Evolutionary conservation across 2,797 vertebrate genomes (phyloP).

Genomic region (Chloroceryle amazona): DNA sequence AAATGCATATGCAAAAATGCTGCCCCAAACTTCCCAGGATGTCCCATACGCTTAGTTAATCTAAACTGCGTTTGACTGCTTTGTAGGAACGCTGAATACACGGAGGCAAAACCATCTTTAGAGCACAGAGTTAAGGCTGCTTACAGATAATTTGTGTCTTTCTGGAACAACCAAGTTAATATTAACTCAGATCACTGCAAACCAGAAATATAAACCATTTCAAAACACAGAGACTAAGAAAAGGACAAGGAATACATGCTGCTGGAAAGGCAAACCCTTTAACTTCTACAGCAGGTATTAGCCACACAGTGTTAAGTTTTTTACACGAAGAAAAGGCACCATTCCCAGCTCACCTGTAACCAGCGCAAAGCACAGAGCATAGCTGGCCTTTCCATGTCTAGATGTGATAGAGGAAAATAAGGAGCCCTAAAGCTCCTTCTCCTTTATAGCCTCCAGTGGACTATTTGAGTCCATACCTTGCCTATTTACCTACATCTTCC

Average conservation of each 20-base stretch:
- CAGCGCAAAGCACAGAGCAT: neutral
- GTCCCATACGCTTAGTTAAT: neutral
- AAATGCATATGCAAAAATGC: neutral
- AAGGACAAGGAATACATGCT: neutral
- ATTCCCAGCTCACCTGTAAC: neutral
- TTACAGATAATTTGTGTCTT: neutral
- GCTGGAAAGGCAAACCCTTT: neutral
- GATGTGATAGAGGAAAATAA: neutral
- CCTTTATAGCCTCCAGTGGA: neutral
- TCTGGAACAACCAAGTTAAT: neutral
- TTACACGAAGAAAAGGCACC: neutral
- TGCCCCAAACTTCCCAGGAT: neutral
- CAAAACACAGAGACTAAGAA: neutral
- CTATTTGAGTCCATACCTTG: neutral
- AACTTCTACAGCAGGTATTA: neutral
- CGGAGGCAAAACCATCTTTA: neutral
- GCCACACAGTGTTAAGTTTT: neutral
- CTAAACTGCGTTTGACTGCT: neutral
- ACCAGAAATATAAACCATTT: neutral
- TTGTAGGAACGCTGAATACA: neutral
- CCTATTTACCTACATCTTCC: neutral
- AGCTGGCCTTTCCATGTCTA: neutral
- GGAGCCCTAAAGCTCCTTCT: neutral
- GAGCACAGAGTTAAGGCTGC: neutral
- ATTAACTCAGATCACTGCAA: neutral